Conservation (phyloP, 2,797 vertebrate genomes). For the Phaenicophaeus curvirostris region DNA sequence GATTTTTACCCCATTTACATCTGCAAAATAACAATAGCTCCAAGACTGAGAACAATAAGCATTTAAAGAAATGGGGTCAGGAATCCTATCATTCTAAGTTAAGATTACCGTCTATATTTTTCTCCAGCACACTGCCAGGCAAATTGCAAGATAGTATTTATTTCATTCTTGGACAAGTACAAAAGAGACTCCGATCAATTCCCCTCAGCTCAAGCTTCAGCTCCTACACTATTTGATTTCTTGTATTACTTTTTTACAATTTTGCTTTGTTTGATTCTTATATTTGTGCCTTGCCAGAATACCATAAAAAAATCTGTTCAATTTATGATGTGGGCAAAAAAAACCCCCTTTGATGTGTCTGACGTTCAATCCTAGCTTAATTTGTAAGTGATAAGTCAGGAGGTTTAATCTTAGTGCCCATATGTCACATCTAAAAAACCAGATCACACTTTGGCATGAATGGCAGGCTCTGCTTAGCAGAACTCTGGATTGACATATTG, state of each 20-base stretch:
- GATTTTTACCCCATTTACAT: neutral
- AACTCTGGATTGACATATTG: constrained; percentile 18
- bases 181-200: constrained; percentile 13
- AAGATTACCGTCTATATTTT: neutral
- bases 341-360: neutral
- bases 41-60: neutral
- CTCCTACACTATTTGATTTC: constrained; percentile 11
- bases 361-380: neutral
- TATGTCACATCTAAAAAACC: constrained; percentile 33
- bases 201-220: neutral
- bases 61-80: constrained; percentile 37
- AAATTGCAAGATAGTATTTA: constrained; percentile 17
- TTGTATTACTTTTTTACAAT: neutral
- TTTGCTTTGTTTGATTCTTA: constrained; percentile 34
- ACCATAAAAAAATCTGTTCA: neutral
- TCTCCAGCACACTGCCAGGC: neutral
- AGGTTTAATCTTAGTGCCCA: constrained; percentile 47
- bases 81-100: constrained; percentile 36
- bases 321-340: neutral
- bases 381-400: neutral
- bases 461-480: neutral
- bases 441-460: constrained; percentile 2
- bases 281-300: neutral
- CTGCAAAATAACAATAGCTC: neutral
- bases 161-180: constrained; percentile 22